Conservation (phyloP, 2,797 vertebrate species). For the Bovichtus diacanthus region DNA sequence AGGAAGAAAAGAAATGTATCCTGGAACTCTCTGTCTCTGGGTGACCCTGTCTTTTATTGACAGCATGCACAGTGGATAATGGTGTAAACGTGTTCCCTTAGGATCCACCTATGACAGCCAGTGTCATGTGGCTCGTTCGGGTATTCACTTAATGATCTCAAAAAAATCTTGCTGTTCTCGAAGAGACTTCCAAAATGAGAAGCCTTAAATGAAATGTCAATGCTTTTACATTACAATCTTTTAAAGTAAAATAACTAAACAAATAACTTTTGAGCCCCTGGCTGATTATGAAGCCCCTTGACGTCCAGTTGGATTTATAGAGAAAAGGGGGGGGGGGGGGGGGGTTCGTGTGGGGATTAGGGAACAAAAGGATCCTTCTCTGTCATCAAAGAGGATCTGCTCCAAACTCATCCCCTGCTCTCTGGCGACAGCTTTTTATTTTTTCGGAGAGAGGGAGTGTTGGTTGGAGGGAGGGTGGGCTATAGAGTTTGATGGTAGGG, state of each 20-base stretch:
- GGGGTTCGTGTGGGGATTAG: slow-evolving; percentile 80
- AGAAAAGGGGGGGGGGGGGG: slow-evolving; percentile 19
- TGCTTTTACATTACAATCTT: slow-evolving; percentile 36
- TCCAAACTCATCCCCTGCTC: slow-evolving; percentile 83
- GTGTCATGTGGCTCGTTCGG: slow-evolving; percentile 32
- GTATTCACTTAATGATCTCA: slow-evolving; percentile 1
- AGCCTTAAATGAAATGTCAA: background rate
- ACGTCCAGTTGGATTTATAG: slow-evolving; percentile 74
- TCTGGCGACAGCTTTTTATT: slow-evolving; percentile 85
- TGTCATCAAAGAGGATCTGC: slow-evolving; percentile 90
- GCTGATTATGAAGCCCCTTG: slow-evolving; percentile 72
- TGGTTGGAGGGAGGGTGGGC: slow-evolving; percentile 71
- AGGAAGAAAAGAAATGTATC: slow-evolving; percentile 65
- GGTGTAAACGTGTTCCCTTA: slow-evolving; percentile 19
- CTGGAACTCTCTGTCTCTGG: slow-evolving; percentile 50
- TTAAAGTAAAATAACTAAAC: slow-evolving; percentile 57
- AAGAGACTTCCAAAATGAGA: background rate
- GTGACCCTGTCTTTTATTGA: slow-evolving; percentile 54
- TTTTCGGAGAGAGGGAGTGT: slow-evolving; percentile 71
- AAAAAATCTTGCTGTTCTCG: background rate
- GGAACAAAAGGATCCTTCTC: slow-evolving; percentile 90
- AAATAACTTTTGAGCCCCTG: slow-evolving; percentile 66
- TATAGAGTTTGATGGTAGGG: slow-evolving; percentile 70
- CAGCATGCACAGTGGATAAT: slow-evolving; percentile 33
- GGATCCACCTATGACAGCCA: slow-evolving; percentile 28